Evolutionary conservation across 2,113 vertebrate genomes (phyloP).

Genomic region (Theropithecus gelada): DNA sequence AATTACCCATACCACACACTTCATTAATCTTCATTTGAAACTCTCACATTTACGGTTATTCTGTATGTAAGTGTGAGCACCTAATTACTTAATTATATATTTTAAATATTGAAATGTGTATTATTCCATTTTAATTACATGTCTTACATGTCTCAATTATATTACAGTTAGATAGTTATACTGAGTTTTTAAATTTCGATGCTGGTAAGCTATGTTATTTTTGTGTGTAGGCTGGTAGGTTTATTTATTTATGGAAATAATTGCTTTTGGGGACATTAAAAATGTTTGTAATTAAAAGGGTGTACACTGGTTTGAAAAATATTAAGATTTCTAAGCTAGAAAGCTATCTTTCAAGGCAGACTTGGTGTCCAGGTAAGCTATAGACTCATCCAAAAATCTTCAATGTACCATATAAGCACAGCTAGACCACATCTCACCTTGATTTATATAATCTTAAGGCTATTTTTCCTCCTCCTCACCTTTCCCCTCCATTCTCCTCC

Average conservation of each 20-base stretch:
- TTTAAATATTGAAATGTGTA: background rate
- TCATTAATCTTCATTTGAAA: background rate
- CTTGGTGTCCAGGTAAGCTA: background rate
- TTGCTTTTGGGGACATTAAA: background rate
- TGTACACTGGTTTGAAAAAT: background rate
- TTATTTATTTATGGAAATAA: background rate
- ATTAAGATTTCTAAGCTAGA: background rate
- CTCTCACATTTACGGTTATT: background rate
- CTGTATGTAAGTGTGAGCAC: background rate
- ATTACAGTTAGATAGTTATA: background rate
- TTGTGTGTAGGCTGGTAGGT: background rate
- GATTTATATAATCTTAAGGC: background rate
- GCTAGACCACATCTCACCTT: background rate
- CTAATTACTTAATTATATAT: background rate
- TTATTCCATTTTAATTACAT: background rate
- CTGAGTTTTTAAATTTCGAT: background rate
- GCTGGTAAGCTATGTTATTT: background rate
- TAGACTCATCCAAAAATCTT: background rate
- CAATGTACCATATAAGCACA: background rate
- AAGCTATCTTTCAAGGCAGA: background rate
- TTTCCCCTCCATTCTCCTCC: too few species aligned
- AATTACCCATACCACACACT: background rate
- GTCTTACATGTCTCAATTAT: background rate
- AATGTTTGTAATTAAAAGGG: background rate
- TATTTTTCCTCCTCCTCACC: background rate